Conservation (phyloP, 2,113 vertebrate species). For the Charina bottae region DNA sequence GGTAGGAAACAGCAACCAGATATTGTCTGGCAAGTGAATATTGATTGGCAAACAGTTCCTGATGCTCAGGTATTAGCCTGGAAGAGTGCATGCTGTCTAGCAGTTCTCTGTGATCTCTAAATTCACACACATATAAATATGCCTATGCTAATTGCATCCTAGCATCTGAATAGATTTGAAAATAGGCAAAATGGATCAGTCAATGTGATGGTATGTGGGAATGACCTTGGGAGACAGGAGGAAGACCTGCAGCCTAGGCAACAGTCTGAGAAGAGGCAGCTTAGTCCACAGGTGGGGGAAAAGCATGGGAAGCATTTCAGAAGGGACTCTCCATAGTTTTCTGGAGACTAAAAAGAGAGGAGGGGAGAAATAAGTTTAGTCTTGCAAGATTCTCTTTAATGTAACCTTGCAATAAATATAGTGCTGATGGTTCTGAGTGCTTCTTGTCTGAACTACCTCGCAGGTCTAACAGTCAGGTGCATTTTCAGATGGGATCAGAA, state of each 20-base stretch:
- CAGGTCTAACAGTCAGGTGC: not conserved
- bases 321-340: not conserved
- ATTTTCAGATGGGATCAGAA: not conserved
- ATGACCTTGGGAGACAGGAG: not conserved
- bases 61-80: not conserved
- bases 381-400: not conserved
- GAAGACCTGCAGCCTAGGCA: not conserved
- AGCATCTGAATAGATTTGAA: not conserved
- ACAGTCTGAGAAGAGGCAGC: not conserved
- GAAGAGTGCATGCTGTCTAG: not conserved
- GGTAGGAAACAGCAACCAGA: not conserved
- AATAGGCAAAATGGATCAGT: not conserved
- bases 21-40: not conserved
- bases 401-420: not conserved
- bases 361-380: not conserved
- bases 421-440: not conserved
- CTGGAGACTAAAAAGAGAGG: not conserved
- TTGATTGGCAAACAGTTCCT: not conserved
- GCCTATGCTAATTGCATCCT: not conserved
- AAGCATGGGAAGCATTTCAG: not conserved
- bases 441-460: not conserved
- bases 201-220: not conserved
- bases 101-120: not conserved
- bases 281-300: not conserved
- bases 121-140: not conserved